A percentile compares a stretch with the other conserved stretches of the same genome.
Evolutionary conservation across 1,140 invertebrate species (phyloP).

Genomic region (Epicauta chinensis): DNA sequence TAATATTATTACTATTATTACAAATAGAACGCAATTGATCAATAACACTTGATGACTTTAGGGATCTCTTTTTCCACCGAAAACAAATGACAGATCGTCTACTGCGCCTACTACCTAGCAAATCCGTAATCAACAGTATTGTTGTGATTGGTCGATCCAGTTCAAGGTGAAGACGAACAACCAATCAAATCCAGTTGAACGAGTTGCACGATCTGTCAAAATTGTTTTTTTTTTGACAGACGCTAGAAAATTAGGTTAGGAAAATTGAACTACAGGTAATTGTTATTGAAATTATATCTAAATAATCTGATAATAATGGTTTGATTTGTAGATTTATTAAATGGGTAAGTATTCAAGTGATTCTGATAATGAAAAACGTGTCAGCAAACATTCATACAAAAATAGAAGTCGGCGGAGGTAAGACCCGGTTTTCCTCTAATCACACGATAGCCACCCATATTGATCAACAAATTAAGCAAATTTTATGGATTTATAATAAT

Average conservation of each 20-base stretch:
- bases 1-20: neutral
- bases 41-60: neutral
- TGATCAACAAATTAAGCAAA: neutral
- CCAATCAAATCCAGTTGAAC: too few species aligned
- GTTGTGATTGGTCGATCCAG: too few species aligned
- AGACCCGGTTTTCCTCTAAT: conserved; percentile 13
- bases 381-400: conserved; percentile 31
- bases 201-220: too few species aligned
- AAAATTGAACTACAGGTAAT: too few species aligned
- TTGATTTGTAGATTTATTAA: too few species aligned
- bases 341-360: conserved; percentile 41
- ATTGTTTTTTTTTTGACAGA: too few species aligned
- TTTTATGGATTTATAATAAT: neutral
- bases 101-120: too few species aligned
- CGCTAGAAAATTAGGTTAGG: too few species aligned
- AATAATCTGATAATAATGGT: too few species aligned
- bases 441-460: neutral
- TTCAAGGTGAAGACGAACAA: too few species aligned
- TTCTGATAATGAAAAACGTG: conserved; percentile 34
- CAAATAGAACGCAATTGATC: neutral
- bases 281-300: too few species aligned
- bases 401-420: conserved; percentile 33
- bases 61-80: neutral
- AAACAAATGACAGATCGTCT: neutral
- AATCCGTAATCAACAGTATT: too few species aligned